These are phyloP conservation scores for Abrostola tripartita DNA, from an alignment of 2,888 invertebrate species.

Conservation along the genomic window DNA sequence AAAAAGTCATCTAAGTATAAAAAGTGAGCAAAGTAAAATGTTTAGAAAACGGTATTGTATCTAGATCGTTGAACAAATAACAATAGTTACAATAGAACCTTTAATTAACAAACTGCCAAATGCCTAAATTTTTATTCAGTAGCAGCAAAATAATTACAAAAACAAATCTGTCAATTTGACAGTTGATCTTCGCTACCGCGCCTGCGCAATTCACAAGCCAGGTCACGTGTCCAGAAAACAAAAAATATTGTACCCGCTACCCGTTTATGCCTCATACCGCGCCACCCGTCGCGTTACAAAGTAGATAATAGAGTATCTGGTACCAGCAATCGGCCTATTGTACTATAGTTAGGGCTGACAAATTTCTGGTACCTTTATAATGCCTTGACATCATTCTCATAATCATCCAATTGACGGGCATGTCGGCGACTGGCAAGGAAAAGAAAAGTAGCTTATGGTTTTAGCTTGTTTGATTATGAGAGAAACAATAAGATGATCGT, in stretches of 20 bases:
- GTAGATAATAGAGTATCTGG: constrained; percentile 49
- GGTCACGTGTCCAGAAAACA: neutral
- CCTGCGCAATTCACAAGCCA: neutral
- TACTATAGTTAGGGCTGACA: constrained; percentile 52
- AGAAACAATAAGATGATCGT: neutral
- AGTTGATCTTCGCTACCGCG: neutral
- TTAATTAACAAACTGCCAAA: too few species aligned
- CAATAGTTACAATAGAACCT: too few species aligned
- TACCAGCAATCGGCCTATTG: constrained; percentile 45
- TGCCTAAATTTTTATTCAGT: too few species aligned
- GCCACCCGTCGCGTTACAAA: constrained; percentile 39
- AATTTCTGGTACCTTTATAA: constrained; percentile 42
- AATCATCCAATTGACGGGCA: constrained; percentile 48
- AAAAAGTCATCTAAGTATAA: too few species aligned
- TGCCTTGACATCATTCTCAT: constrained; percentile 53
- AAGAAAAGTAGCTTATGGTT: neutral
- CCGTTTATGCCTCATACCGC: neutral
- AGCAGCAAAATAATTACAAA: too few species aligned
- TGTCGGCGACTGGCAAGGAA: neutral
- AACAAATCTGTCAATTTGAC: neutral
- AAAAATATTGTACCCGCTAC: neutral
- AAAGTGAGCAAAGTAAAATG: too few species aligned
- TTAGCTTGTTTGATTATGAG: neutral
- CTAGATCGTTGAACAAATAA: too few species aligned
- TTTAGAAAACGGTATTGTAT: too few species aligned